Evolutionary conservation across 1,140 invertebrate species (phyloP).

Genomic region (Glossosoma conforme): DNA sequence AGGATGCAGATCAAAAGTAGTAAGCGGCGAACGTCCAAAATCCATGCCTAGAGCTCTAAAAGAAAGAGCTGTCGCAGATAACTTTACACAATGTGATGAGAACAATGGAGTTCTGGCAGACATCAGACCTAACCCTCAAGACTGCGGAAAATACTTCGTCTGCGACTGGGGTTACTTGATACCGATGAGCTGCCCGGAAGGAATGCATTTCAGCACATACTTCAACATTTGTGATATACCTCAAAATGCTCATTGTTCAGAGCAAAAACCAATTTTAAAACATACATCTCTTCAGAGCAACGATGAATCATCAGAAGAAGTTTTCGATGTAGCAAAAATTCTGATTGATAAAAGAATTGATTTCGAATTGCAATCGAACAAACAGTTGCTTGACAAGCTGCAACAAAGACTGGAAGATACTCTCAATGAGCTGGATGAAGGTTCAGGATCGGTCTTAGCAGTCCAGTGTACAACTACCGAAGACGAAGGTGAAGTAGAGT

Average conservation of each 20-base stretch:
- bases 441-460: no score
- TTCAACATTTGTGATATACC: slow-evolving; percentile 14
- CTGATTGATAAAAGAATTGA: no score
- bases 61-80: background rate
- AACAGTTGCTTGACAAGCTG: no score
- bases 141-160: slow-evolving; percentile 56
- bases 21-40: no score
- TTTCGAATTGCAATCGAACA: no score
- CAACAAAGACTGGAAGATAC: no score
- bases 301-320: background rate
- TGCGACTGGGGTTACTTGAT: slow-evolving; percentile 49
- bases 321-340: no score
- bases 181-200: slow-evolving; percentile 46
- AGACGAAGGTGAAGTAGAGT: slow-evolving; percentile 1
- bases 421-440: no score
- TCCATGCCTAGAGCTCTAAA: no score
- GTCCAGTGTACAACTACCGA: background rate
- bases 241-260: slow-evolving; percentile 6
- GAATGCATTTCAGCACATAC: slow-evolving; percentile 36
- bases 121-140: slow-evolving; percentile 41
- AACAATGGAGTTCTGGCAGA: slow-evolving; percentile 11
- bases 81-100: background rate
- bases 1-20: slow-evolving; percentile 24
- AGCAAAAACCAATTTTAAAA: background rate
- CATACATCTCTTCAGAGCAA: no score